These are phyloP conservation scores for Antheraea assamensis DNA, from an alignment of 2,888 invertebrate genomes.

Conservation along the genomic window DNA sequence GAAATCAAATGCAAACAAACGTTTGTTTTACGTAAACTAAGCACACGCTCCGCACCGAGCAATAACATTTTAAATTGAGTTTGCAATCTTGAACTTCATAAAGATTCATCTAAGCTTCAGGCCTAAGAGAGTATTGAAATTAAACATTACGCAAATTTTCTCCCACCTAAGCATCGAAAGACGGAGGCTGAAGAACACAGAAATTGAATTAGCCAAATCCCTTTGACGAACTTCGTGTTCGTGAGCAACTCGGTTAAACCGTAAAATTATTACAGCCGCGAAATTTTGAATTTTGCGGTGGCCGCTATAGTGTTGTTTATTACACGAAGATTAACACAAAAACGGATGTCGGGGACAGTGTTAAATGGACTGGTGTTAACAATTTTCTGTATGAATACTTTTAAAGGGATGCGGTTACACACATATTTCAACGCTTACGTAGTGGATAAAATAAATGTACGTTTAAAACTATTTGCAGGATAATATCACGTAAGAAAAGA, in stretches of 20 bases:
- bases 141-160: conserved; percentile 68
- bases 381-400: conserved; percentile 6
- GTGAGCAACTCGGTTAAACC: conserved; percentile 57
- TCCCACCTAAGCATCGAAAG: conserved; percentile 56
- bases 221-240: conserved; percentile 70
- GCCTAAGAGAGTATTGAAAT: conserved; percentile 63
- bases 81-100: conserved; percentile 45
- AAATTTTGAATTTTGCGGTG: conserved; percentile 44
- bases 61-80: conserved; percentile 47
- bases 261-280: conserved; percentile 59
- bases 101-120: conserved; percentile 29
- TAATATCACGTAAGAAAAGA: neutral
- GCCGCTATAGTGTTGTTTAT: conserved; percentile 38
- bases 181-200: conserved; percentile 64
- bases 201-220: conserved; percentile 71
- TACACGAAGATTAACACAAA: conserved; percentile 38
- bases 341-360: conserved; percentile 21
- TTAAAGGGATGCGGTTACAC: neutral
- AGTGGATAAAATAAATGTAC: neutral
- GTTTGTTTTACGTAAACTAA: conserved; percentile 17
- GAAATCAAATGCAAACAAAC: conserved; percentile 13
- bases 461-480: neutral
- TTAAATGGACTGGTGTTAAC: conserved; percentile 23
- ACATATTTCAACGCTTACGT: neutral
- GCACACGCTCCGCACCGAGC: conserved; percentile 30